A percentile compares a stretch with the other conserved stretches of the same genome.
Conservation (phyloP, 2,888 invertebrate genomes). For the Oasisia sp. region DNA sequence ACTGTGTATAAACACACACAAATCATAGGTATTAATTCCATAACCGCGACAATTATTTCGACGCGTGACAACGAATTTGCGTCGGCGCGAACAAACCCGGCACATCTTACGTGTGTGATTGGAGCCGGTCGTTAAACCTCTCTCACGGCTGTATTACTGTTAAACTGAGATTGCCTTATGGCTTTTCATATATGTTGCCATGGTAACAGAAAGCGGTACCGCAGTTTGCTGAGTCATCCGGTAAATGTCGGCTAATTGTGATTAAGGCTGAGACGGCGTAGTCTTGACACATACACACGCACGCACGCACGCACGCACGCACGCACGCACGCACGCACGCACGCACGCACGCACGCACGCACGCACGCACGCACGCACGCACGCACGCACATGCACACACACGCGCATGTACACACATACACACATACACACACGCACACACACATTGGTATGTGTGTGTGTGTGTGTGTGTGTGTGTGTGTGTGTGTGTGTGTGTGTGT, state of each 20-base stretch:
- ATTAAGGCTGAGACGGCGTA: not conserved
- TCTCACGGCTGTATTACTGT: not conserved
- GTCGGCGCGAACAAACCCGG: not conserved
- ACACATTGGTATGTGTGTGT: not conserved
- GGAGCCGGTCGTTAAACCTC: constrained; percentile 8
- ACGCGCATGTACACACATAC: not conserved
- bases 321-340: not conserved
- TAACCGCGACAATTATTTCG: not conserved
- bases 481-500: not conserved
- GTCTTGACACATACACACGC: not conserved
- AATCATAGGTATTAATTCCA: not conserved
- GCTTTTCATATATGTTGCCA: not conserved
- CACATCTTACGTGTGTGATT: not conserved
- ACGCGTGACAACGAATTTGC: not conserved
- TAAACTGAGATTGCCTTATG: not conserved
- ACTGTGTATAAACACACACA: not conserved
- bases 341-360: not conserved
- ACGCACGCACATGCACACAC: not conserved
- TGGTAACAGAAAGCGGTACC: not conserved
- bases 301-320: not conserved
- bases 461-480: too few species aligned
- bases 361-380: not conserved
- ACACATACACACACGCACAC: not conserved
- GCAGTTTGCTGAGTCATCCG: not conserved
- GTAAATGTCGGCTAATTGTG: not conserved